Base-by-base conservation (phyloP, 2,797 vertebrate species). In the Aselliscus stoliczkanus region DNA sequence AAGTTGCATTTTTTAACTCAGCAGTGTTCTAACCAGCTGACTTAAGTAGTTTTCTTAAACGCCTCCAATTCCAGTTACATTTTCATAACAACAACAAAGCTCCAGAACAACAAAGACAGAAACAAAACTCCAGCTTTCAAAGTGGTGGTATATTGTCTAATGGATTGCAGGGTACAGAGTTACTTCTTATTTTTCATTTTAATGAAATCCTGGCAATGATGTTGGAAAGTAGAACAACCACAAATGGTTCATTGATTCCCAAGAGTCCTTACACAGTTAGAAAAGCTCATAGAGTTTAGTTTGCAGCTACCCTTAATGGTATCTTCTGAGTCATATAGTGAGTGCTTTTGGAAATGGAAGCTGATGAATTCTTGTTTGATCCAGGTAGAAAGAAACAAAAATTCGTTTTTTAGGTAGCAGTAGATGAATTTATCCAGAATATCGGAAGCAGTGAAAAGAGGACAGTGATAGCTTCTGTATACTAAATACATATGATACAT, bases 41-140 rank as follows among this genome's bases (percentile, higher is more conserved):
- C n/a, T 83, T 85, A 69, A 60, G 50, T 67, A 79, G 47, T 85
- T 90, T 90, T 87, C 47, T 76, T 44, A 88, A 96, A 77, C 9
- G 69, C 25, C 11, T 87, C 25, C 39, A 88, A 27, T 80, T 50
- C 21, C 15, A 77, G 25, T 92, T 94, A 77, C 7, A 69, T 94
- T 90, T 90, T 76, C 11, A 56, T 20, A 83, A 60, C 34, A 64
- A 56, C 64, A 65, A n/a, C n/a, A 62, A 81, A 54, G 31, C 14
- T 23, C 25, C 47, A 23, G 8, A 65, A 42, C 42, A 44, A 23
- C 42, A 88, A 94, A 90, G 37, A 76, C 34, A 60, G 80, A 90
- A n/a, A 69, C 15, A 72, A 77, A 81, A 39, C 17, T 73, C 23
- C 20, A 88, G 77, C 50, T 85, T 23, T 70, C 76, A 23, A 85